Conservation (phyloP, 2,113 vertebrate species). For the Casuarius casuarius region DNA sequence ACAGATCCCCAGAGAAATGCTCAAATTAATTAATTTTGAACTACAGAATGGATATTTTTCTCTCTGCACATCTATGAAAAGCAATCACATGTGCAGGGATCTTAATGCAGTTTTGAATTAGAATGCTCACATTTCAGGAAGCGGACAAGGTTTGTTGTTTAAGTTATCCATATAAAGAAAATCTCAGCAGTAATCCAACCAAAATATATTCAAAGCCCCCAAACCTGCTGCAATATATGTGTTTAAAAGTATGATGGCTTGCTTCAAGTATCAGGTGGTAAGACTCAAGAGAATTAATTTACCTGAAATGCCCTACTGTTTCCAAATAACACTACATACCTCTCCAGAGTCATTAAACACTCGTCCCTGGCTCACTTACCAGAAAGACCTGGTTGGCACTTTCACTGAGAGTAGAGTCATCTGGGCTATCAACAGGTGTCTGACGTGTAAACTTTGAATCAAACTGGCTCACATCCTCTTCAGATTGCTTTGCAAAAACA, state of each 20-base stretch:
- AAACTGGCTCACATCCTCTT: constrained; percentile 98
- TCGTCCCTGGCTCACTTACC: constrained; percentile 77
- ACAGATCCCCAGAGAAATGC: not conserved
- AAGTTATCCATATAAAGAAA: not conserved
- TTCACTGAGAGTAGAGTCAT: constrained; percentile 97
- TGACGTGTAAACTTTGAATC: constrained; percentile 99
- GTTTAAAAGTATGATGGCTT: not conserved
- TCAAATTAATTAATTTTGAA: not conserved
- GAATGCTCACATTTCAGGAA: constrained; percentile 3
- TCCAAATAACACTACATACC: not conserved
- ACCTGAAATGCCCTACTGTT: not conserved
- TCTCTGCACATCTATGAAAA: not conserved
- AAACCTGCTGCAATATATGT: not conserved
- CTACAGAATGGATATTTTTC: not conserved
- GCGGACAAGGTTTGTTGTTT: not conserved
- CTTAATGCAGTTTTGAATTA: not conserved
- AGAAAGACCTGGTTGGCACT: constrained; percentile 99
- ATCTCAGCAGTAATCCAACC: not conserved
- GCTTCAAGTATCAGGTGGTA: not conserved
- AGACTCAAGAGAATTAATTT: not conserved
- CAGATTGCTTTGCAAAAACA: constrained; percentile 91
- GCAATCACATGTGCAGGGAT: not conserved
- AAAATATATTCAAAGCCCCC: not conserved
- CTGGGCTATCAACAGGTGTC: constrained; percentile 97
- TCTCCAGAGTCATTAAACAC: not conserved